Percentiles rank a stretch among this genome's conserved stretches.
These are phyloP conservation scores for Myotis davidii DNA, from an alignment of 2,113 vertebrate species.

Conservation along the genomic window DNA sequence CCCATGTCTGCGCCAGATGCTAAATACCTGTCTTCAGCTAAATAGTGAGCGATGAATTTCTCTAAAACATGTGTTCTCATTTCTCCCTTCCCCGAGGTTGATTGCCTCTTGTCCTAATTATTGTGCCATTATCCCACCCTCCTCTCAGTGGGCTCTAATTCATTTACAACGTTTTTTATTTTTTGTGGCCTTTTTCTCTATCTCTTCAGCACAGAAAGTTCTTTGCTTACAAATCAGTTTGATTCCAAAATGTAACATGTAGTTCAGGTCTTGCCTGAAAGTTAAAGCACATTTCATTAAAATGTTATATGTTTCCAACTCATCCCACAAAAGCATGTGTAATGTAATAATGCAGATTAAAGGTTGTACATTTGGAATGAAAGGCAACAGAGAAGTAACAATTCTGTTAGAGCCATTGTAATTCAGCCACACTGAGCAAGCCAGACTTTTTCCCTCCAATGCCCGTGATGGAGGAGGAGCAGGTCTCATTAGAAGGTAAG, in stretches of 20 bases:
- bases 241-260: constrained; percentile 31
- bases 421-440: constrained; percentile 12
- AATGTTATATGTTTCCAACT: not conserved
- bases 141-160: constrained; percentile 23
- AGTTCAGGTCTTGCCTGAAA: constrained; percentile 19
- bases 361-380: not conserved
- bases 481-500: not conserved
- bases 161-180: not conserved
- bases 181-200: not conserved
- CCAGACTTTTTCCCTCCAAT: not conserved
- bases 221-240: constrained; percentile 43
- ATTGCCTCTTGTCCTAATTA: constrained; percentile 22
- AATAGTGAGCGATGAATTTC: not conserved
- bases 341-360: not conserved
- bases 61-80: not conserved
- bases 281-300: not conserved
- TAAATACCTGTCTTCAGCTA: not conserved
- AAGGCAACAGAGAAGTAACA: not conserved
- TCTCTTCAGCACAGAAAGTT: not conserved
- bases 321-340: not conserved
- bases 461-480: not conserved
- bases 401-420: not conserved
- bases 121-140: not conserved
- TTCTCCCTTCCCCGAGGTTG: not conserved
- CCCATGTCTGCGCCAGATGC: not conserved